A percentile compares a stretch with the other conserved stretches of the same genome.
Conservation (phyloP, 1,140 invertebrate genomes). For the Hycleus cichorii region DNA sequence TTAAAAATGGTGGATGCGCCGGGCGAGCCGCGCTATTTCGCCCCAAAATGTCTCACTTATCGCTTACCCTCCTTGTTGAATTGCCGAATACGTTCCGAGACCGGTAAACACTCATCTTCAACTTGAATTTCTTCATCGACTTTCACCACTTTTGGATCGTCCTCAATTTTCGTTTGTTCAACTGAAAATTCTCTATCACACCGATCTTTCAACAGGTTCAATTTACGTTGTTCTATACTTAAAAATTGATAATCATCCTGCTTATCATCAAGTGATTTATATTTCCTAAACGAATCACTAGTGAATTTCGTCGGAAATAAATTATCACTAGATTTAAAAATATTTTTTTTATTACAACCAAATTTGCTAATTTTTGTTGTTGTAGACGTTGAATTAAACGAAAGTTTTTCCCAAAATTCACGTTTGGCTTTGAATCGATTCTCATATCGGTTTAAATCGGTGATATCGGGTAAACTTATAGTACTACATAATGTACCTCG, state of each 20-base stretch:
- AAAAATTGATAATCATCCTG: constrained; percentile 10
- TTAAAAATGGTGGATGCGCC: background rate
- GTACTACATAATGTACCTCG: background rate
- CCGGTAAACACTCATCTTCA: too few species aligned
- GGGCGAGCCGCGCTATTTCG: too few species aligned
- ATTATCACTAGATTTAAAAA: too few species aligned
- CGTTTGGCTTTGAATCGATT: background rate
- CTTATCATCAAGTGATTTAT: constrained; percentile 13
- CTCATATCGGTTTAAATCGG: background rate
- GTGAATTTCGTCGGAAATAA: too few species aligned
- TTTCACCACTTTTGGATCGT: too few species aligned
- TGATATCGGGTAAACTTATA: constrained; percentile 18
- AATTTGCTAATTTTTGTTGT: background rate
- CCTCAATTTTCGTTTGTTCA: background rate
- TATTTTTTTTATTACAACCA: too few species aligned
- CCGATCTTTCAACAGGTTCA: constrained; percentile 14
- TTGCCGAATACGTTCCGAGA: too few species aligned
- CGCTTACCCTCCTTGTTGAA: too few species aligned
- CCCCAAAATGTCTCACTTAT: too few species aligned
- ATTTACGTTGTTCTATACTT: constrained; percentile 19
- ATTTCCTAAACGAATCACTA: background rate
- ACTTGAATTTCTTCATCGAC: too few species aligned
- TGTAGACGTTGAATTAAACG: constrained; percentile 3
- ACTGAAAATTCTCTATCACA: constrained; percentile 7
- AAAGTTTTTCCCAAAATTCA: constrained; percentile 19